phyloP scores from a whole-genome alignment of 2,888 invertebrate species.

The Gymnoscelis rufifasciata region DNA sequence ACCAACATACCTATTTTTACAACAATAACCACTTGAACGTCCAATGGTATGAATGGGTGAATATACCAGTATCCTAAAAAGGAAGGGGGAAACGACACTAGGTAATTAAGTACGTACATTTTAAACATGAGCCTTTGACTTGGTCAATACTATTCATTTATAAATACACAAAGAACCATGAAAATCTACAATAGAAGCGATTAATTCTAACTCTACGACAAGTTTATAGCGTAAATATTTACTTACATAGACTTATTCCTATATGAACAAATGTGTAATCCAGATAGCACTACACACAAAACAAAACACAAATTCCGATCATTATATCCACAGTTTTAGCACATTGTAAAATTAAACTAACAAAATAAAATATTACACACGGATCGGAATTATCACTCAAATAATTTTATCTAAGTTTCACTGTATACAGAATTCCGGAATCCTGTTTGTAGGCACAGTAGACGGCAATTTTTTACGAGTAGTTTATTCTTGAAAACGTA shows the following conservation, averaged over 20 bases:
- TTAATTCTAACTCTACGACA: background rate
- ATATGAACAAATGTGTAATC: conserved; percentile 62
- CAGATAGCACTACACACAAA: conserved; percentile 53
- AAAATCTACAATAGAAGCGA: no score
- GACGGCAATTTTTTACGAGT: conserved; percentile 48
- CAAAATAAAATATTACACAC: conserved; percentile 39
- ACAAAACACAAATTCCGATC: conserved; percentile 64
- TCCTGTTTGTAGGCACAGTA: conserved; percentile 47
- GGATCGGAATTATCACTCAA: conserved; percentile 32
- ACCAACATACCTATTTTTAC: no score
- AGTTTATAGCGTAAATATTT: conserved; percentile 58
- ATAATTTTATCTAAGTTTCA: conserved; percentile 43
- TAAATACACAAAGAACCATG: no score
- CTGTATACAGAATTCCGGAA: conserved; percentile 46
- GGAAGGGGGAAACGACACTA: no score
- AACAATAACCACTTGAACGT: no score
- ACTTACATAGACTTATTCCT: conserved; percentile 69
- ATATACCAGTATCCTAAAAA: no score
- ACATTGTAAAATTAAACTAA: conserved; percentile 43
- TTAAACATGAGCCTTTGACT: no score
- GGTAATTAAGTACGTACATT: no score
- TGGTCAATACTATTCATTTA: no score
- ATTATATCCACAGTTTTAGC: conserved; percentile 56
- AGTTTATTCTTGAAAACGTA: conserved; percentile 58
- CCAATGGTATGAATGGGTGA: no score